phyloP scores from a whole-genome alignment of 1,140 invertebrate genomes.

The Papilio xuthus region DNA sequence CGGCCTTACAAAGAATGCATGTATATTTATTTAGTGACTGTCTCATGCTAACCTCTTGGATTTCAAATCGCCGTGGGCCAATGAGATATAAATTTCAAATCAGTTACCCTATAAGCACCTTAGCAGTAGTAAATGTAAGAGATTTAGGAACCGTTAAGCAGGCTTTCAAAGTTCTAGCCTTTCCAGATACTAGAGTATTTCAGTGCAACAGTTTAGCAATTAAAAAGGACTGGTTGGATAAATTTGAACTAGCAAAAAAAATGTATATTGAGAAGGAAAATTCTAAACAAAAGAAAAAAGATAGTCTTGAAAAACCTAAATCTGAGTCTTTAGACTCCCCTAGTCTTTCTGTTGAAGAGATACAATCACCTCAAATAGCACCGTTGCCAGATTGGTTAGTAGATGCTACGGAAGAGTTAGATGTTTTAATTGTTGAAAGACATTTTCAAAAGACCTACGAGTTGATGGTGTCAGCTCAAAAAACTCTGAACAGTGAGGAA shows the following conservation, averaged over 20 bases:
- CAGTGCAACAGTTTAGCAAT: constrained; percentile 92
- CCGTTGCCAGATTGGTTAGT: constrained; percentile 93
- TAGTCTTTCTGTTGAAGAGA: constrained; percentile 79
- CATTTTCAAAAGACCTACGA: constrained; percentile 97
- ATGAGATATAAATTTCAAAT: constrained; percentile 95
- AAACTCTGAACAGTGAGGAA: constrained; percentile 72
- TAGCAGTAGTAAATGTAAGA: constrained; percentile 97
- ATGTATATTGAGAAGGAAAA: constrained; percentile 87
- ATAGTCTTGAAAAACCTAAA: constrained; percentile 68
- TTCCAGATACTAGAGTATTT: constrained; percentile 96
- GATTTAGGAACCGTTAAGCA: constrained; percentile 95
- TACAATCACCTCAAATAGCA: constrained; percentile 81
- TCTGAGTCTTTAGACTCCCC: constrained; percentile 75
- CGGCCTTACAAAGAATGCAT: constrained; percentile 92
- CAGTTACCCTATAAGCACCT: constrained; percentile 94
- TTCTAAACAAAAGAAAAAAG: constrained; percentile 83
- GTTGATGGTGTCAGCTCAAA: constrained; percentile 86
- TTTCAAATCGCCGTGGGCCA: constrained; percentile 87
- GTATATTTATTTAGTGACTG: constrained; percentile 96
- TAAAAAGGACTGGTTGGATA: constrained; percentile 97
- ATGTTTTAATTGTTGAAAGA: constrained; percentile 98
- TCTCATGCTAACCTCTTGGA: constrained; percentile 84
- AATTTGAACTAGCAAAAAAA: constrained; percentile 96
- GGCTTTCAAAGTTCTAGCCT: constrained; percentile 96
- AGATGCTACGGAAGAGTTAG: constrained; percentile 96